Base-by-base conservation (phyloP, 2,888 invertebrate genomes). In the Hypselothyrea guttata region DNA sequence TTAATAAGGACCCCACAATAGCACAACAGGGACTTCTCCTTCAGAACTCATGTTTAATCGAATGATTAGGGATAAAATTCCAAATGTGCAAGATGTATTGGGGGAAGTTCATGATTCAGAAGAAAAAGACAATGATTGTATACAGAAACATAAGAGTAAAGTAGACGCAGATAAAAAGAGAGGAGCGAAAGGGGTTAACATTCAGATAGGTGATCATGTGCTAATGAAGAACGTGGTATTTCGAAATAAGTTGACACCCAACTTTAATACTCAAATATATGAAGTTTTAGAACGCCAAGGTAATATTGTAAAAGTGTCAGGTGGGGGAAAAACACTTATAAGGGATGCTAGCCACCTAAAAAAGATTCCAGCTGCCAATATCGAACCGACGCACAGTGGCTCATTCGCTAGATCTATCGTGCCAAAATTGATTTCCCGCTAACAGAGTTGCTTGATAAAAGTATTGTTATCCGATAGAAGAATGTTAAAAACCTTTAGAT, bases 201-300 rank as follows among this genome's bases (percentile, higher is more conserved):
- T 27, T 31, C 7, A 18, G 16, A 18, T 45, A 7, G 33, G 33
- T 18, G 45, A 45, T 33, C 11, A 33, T 2, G 44, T 33, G 2
- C 4, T 45, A 1, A 33, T 33, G 12, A 45, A 45, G 8, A 45
- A 18, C 7, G 45, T 45, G 1, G 18, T 33, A 1, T 34, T 45
- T 15, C 45, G 18, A 12, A 45, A 22, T 5, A 45, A 33, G 33
- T 33, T 45, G 8, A 45, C 44, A 18, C 33, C 33, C 5, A 45
- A 45, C 8, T 45, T 12, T 33, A 9, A 34, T 22, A 34, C 34
- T n/a, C n/a, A n/a, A n/a, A n/a, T n/a, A n/a, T n/a, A n/a, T n/a
- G n/a, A n/a, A n/a, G n/a, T n/a, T n/a, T n/a, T n/a, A n/a, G n/a
- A n/a, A n/a, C n/a, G n/a, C n/a, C n/a, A n/a, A n/a, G n/a, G n/a